Base-by-base conservation (phyloP, 2,888 invertebrate genomes). In the Podotricha telesiphe region DNA sequence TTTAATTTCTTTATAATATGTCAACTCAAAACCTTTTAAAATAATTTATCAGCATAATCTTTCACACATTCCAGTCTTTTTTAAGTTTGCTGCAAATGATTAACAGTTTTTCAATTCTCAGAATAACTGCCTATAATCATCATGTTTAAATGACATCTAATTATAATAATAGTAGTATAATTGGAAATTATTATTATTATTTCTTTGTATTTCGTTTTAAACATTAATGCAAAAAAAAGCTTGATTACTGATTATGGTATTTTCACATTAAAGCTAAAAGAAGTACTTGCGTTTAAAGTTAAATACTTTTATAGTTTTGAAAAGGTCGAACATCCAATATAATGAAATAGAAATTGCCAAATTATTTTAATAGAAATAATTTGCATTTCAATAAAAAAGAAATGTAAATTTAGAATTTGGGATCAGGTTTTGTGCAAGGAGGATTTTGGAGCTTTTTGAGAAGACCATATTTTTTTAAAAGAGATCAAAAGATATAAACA, bases 291-390 rank as follows among this genome's bases (percentile, higher is more conserved):
- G 47, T 47, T 17, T 17, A 17, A 47, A 47, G 6, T 28, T 28
- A 61, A 53, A 19, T 45, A 68, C 68, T 72, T 56, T n/a, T 13
- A 61, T 67, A 70, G 42, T 58, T 42, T n/a, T 22, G 50, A 61
- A 72, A 67, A 68, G 65, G 70, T 68, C 40, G 67, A 70, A 67
- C 59, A 64, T 66, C 37, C 10, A 53, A 55, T 37, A 48, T 59
- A 58, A 50, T 48, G 4, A 50, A 28, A 56, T 62, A 45, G 67
- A 69, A 69, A 72, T 70, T 47, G 67, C 69, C 48, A 65, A 66
- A 68, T 70, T 68, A 72, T 67, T 68, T 70, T 65, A 53, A 48
- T 20, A 58, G 65, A 70, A 70, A 72, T 70, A 72, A 72, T 65
- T n/a, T 67, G 66, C 69, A 71, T 69, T 69, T 69, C 68, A 64